These are phyloP conservation scores for Acronicta aceris DNA, from an alignment of 2,888 invertebrate species.

Conservation along the genomic window DNA sequence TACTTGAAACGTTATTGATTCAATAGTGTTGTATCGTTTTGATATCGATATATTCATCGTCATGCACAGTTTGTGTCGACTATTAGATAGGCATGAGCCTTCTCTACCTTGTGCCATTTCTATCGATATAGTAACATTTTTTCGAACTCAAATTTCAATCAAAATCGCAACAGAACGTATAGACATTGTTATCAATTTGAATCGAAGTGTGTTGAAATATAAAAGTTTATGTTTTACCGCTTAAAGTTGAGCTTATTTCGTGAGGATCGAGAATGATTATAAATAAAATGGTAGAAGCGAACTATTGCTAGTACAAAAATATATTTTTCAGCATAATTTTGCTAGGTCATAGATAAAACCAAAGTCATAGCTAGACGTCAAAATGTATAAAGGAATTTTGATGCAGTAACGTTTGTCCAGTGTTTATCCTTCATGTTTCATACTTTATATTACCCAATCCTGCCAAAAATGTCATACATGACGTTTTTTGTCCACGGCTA, in stretches of 20 bases:
- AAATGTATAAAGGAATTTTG: slow-evolving; percentile 24
- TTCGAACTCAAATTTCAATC: too few relatives aligned
- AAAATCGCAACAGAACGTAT: not conserved
- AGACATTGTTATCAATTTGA: too few relatives aligned
- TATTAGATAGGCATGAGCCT: too few relatives aligned
- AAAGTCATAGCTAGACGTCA: slow-evolving; percentile 22
- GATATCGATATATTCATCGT: not conserved
- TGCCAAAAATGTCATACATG: too few relatives aligned
- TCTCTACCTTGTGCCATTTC: too few relatives aligned
- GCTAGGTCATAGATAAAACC: slow-evolving; percentile 42
- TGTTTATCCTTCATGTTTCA: not conserved
- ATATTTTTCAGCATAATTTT: slow-evolving; percentile 57
- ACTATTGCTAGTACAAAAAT: slow-evolving; percentile 54
- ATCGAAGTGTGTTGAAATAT: too few relatives aligned
- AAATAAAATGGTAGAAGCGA: slow-evolving; percentile 37
- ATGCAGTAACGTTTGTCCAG: slow-evolving; percentile 18
- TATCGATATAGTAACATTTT: too few relatives aligned
- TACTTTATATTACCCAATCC: too few relatives aligned
- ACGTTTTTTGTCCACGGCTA: too few relatives aligned
- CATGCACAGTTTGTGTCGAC: too few relatives aligned
- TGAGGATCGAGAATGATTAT: slow-evolving; percentile 5
- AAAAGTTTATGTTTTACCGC: slow-evolving; percentile 25
- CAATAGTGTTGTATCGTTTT: not conserved
- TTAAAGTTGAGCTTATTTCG: slow-evolving; percentile 20
- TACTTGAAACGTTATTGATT: not conserved